Base-by-base conservation (phyloP, 2,113 vertebrate species). In the Pseudopodoces humilis region DNA sequence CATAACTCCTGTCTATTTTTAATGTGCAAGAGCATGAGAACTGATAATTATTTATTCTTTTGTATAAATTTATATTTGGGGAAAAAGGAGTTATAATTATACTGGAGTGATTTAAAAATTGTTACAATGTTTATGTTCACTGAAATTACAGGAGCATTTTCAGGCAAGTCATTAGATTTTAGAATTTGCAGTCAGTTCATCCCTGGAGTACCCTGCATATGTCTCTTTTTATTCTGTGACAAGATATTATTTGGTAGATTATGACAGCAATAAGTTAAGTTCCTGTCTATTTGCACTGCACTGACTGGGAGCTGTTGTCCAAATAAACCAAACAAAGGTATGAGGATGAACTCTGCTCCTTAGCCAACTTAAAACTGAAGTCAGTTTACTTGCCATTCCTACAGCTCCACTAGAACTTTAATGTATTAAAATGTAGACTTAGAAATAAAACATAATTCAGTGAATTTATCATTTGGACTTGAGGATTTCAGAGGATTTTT, bases 151-250 rank as follows among this genome's bases (percentile, higher is more conserved):
- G 49, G 24, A 71, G 13, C 31, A 12, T 87, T 89, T 87, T 75
- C 39, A 75, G 60, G 37, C 31, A 85, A 82, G 47, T 77, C 10
- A 52, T 91, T 89, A 78, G 10, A 17, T 80, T 86, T 86, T 65
- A n/a, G 53, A 89, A 68, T 89, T 75, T 82, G 47, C 69, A 67
- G 33, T 84, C 56, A 56, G 35, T 78, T 78, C 11, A 18, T 71
- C 69, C 65, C 65, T 86, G 60, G 52, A 94, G 70, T 63, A 64
- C 23, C 18, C 39, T 84, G 16, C 60, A 24, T 88, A 43, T 81
- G 71, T 88, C 83, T 78, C 23, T 74, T 96, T 91, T 86, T 95
- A 81, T 91, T 96, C 39, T 72, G 52, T 74, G 39, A 39, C 39
- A 88, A 74, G 92, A 46, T 18, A 67, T 50, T 41, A 47, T 80